phyloP scores from a whole-genome alignment of 2,797 vertebrate species.

The Acanthopagrus latus region DNA sequence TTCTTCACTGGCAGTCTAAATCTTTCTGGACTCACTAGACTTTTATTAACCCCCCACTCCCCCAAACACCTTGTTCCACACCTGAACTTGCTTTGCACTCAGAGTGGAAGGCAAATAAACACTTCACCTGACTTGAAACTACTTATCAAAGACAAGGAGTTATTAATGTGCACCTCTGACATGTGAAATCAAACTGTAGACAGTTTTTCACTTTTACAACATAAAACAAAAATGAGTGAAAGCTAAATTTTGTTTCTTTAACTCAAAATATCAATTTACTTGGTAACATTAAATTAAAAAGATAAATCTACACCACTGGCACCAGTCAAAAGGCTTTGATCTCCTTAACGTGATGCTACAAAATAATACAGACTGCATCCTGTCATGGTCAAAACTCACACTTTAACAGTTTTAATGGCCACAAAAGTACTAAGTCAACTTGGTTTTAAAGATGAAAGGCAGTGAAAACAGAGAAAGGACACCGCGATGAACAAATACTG shows the following conservation, averaged over 20 bases:
- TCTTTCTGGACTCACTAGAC: too few species aligned
- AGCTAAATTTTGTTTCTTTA: too few species aligned
- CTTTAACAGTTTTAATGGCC: not conserved
- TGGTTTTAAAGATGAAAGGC: not conserved
- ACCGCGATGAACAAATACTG: constrained; percentile 2
- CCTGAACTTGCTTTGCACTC: too few species aligned
- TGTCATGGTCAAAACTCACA: not conserved
- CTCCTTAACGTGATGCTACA: not conserved
- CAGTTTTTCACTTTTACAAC: too few species aligned
- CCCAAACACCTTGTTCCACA: not conserved
- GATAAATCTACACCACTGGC: not conserved
- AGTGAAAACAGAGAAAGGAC: not conserved
- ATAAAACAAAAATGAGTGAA: too few species aligned
- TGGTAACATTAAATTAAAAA: too few species aligned
- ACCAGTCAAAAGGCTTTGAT: constrained; percentile 2
- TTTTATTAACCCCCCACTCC: not conserved
- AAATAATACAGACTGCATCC: not conserved
- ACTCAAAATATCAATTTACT: too few species aligned
- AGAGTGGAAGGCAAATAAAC: too few species aligned
- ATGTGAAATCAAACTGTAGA: not conserved
- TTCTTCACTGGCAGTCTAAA: not conserved
- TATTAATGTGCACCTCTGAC: not conserved
- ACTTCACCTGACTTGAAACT: too few species aligned
- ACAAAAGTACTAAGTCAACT: not conserved
- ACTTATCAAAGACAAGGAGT: not conserved